phyloP scores from a whole-genome alignment of 2,797 vertebrate species.

The Sebastolobus altivelis region DNA sequence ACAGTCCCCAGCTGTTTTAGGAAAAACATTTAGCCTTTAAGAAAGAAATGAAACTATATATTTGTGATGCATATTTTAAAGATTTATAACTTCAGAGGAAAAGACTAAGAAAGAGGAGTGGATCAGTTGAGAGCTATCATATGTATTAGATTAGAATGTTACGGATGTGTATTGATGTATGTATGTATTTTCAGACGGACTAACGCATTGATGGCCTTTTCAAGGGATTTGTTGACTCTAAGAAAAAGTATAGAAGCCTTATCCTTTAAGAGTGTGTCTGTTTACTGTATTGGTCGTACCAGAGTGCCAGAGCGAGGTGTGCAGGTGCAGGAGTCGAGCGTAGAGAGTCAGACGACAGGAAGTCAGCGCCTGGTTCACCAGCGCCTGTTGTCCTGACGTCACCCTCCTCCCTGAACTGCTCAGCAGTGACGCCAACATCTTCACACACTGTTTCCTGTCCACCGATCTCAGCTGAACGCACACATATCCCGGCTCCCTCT shows the following conservation, averaged over 20 bases:
- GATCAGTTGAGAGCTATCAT: neutral
- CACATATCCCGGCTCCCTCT: conserved; percentile 24
- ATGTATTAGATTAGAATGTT: too few relatives aligned
- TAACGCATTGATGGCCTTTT: too few relatives aligned
- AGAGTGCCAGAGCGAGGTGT: conserved; percentile 83
- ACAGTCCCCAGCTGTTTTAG: neutral
- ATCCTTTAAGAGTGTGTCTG: neutral
- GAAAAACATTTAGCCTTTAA: neutral
- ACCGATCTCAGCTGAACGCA: conserved; percentile 68
- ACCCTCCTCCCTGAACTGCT: conserved; percentile 78
- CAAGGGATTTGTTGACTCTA: too few relatives aligned
- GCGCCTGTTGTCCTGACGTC: conserved; percentile 87
- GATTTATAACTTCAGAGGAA: neutral
- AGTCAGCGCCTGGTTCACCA: conserved; percentile 84
- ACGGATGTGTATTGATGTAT: too few relatives aligned
- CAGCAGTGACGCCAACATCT: conserved; percentile 78
- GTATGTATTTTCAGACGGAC: too few relatives aligned
- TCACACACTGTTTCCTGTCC: conserved; percentile 76
- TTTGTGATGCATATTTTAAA: neutral
- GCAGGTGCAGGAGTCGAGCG: conserved; percentile 78
- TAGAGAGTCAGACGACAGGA: conserved; percentile 82
- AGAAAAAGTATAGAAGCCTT: neutral
- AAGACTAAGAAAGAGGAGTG: too few relatives aligned
- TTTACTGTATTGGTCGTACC: conserved; percentile 55
- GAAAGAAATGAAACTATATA: too few relatives aligned